Conservation (phyloP, 2,888 invertebrate species). For the Melipona bicolor region DNA sequence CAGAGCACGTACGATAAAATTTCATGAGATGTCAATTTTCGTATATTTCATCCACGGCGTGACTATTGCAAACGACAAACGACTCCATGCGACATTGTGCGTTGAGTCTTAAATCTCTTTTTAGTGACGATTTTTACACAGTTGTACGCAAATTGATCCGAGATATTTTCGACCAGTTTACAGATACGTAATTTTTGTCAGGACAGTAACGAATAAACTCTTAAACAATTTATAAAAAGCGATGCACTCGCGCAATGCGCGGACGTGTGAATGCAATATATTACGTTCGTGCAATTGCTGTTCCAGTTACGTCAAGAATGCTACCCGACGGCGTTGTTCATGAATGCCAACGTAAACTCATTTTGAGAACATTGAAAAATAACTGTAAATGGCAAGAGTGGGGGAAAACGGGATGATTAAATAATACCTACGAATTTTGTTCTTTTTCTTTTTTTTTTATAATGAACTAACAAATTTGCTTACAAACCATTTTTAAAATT, state of each 20-base stretch:
- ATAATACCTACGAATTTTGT: background rate
- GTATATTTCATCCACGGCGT: background rate
- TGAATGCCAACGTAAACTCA: slow-evolving; percentile 66
- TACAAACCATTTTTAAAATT: background rate
- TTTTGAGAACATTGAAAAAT: slow-evolving; percentile 66
- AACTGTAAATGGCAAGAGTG: slow-evolving; percentile 23
- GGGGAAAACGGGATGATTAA: slow-evolving; percentile 1
- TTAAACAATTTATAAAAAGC: slow-evolving; percentile 53
- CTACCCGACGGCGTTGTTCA: slow-evolving; percentile 66
- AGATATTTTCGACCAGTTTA: background rate
- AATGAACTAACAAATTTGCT: no score
- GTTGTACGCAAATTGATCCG: slow-evolving; percentile 13
- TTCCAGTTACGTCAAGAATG: slow-evolving; percentile 67
- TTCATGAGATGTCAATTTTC: background rate
- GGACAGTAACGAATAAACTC: slow-evolving; percentile 16
- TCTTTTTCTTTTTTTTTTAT: no score
- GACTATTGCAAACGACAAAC: background rate
- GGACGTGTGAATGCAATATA: slow-evolving; percentile 58
- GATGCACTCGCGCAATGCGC: slow-evolving; percentile 31
- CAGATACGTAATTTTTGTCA: background rate
- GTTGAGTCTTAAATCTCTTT: background rate
- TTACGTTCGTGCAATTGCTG: slow-evolving; percentile 65
- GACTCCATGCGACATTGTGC: background rate
- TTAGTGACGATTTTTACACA: background rate
- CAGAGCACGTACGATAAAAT: background rate